Base-by-base conservation (phyloP, 2,113 vertebrate species). In the Proteles cristata region DNA sequence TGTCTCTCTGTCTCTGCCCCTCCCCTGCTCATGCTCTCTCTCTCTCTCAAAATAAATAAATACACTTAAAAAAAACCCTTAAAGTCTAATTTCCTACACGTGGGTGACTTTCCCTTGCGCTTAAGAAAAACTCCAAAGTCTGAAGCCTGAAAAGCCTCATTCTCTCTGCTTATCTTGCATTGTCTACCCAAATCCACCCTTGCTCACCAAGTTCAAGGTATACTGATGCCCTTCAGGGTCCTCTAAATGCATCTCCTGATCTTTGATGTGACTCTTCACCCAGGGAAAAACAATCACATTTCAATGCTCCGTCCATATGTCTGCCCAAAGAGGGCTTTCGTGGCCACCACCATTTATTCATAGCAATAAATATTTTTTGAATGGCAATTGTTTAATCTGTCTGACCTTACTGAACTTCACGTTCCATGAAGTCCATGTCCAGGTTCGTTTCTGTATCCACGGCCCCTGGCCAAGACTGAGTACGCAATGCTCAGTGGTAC, bases 201-300 rank as follows among this genome's bases (percentile, higher is more conserved):
- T 12, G 16, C 19, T 28, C 58, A 17, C 23, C 35, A 2, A 15
- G 1, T 4, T 12, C 33, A 9, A 28, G 11, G 5, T 5, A 7
- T 1, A 10, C 50, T 14, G 12, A 21, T 16, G 2, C 4, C 17
- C n/a, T 53, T 1, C 35, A 0, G 2, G 3, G 16, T 1, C 7
- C 35, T 50, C 65, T n/a, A 23, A 16, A 50, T 35, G 11, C 19
- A 11, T 1, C 4, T 45, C n/a, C 9, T 7, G 48, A n/a, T 1
- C 71, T 50, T 25, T 21, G 17, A 43, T 9, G 3, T 25, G 39
- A 15, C 14, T 11, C 43, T 65, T 35, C 23, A 17, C 14, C 16
- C 19, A 50, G 11, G 21, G 23, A 14, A 25, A 21, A 8, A 1
- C 17, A 50, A 23, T 39, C 21, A 4, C 3, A 3, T 35, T 21